phyloP scores from a whole-genome alignment of 92 coral and sea anemone species.

The Siderastrea radians region DNA sequence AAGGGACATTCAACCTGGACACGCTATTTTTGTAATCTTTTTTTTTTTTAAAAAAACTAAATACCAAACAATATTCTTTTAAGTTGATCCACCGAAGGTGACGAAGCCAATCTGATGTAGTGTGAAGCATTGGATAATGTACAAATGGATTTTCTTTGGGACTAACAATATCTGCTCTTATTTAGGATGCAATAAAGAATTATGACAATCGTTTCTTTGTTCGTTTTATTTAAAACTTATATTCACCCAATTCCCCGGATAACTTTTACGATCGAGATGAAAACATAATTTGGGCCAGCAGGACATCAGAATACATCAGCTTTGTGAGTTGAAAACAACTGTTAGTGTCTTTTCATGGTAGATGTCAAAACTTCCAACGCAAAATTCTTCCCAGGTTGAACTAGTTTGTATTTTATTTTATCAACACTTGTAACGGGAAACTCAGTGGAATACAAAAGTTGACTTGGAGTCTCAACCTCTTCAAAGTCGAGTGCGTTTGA shows the following conservation, averaged over 20 bases:
- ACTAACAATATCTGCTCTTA: not conserved
- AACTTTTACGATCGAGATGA: not conserved
- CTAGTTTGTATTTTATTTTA: too few species aligned
- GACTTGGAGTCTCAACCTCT: conserved; percentile 26
- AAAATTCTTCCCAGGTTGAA: too few species aligned
- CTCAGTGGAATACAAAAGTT: not conserved
- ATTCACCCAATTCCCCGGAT: not conserved
- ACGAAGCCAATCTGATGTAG: not conserved
- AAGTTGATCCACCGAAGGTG: not conserved
- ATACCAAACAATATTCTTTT: not conserved
- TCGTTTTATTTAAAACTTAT: conserved; percentile 26
- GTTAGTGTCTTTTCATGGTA: too few species aligned
- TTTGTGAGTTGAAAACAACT: not conserved
- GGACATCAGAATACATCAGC: not conserved
- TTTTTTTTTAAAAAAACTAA: too few species aligned
- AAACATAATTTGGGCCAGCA: not conserved
- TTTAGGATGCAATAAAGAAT: not conserved
- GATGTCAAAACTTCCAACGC: too few species aligned
- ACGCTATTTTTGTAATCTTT: not conserved
- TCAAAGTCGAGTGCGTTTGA: conserved; percentile 39
- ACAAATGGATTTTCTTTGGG: conserved; percentile 9
- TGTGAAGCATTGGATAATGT: not conserved
- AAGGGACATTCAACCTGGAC: not conserved
- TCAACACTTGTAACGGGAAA: too few species aligned
- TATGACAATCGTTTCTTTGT: not conserved